These are phyloP conservation scores for Pseudomyrmex pallidus DNA, from an alignment of 1,140 invertebrate species.

Conservation along the genomic window DNA sequence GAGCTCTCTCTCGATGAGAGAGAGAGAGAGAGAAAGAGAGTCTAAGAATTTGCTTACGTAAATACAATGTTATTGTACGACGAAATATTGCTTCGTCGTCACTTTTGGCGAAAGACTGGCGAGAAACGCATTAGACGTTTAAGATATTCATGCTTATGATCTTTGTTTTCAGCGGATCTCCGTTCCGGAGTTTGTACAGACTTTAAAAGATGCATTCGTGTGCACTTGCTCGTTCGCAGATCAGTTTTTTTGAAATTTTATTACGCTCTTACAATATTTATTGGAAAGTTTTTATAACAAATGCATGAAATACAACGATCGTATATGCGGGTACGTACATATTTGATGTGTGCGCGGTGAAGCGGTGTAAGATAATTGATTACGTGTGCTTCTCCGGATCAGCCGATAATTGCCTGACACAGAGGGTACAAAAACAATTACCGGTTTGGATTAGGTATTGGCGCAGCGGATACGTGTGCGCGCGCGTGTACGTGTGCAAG, in stretches of 20 bases:
- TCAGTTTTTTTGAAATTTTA: constrained; percentile 10
- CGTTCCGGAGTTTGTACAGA: neutral
- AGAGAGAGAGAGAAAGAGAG: constrained; percentile 46
- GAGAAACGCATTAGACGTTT: constrained; percentile 59
- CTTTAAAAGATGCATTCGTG: neutral
- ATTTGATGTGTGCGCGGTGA: constrained; percentile 31
- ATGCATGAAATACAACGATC: too few relatives aligned
- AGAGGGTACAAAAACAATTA: constrained; percentile 76
- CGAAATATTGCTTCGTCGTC: constrained; percentile 68
- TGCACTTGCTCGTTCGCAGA: neutral
- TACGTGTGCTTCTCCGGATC: constrained; percentile 51
- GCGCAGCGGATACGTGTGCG: constrained; percentile 9
- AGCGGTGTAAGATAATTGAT: constrained; percentile 66
- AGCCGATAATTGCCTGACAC: constrained; percentile 74
- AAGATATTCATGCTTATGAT: constrained; percentile 64
- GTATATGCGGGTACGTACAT: neutral
- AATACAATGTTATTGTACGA: constrained; percentile 73
- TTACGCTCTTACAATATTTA: neutral
- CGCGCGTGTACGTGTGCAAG: constrained; percentile 19
- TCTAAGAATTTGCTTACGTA: constrained; percentile 75
- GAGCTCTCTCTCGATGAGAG: constrained; percentile 56
- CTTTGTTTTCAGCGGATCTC: constrained; percentile 19
- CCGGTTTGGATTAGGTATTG: constrained; percentile 65
- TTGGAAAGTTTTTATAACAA: constrained; percentile 10
- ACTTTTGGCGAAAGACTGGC: constrained; percentile 31